phyloP scores from a whole-genome alignment of 2,888 invertebrate species.

The Drosophila ezoana region DNA sequence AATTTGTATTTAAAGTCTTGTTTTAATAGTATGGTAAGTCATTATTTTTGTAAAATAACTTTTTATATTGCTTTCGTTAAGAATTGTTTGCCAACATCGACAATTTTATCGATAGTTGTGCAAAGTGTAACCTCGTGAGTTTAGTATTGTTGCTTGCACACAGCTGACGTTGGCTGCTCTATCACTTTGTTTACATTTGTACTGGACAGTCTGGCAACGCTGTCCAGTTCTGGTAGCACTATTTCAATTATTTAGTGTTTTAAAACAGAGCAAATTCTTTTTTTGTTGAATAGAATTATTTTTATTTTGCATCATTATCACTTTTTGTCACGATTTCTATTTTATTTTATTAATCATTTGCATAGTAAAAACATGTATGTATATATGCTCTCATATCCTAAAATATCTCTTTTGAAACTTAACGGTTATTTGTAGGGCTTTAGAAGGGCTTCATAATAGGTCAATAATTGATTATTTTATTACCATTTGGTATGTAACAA shows the following conservation, averaged over 20 bases:
- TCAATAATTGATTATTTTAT: not conserved
- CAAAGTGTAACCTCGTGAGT: conserved; percentile 3
- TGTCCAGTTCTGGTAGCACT: not conserved
- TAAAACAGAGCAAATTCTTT: not conserved
- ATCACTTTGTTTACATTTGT: conserved; percentile 3
- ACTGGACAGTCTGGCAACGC: conserved; percentile 7
- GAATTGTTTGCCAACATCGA: not conserved
- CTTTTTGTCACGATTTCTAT: too few species aligned
- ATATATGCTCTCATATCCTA: too few species aligned
- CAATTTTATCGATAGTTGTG: conserved; percentile 22
- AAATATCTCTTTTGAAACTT: too few species aligned
- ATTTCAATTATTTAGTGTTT: not conserved
- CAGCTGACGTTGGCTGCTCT: conserved; percentile 16
- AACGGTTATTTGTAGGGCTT: too few species aligned
- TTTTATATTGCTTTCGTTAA: not conserved
- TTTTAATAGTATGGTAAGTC: not conserved
- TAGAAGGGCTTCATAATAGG: too few species aligned
- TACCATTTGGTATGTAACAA: not conserved
- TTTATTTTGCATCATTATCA: too few species aligned
- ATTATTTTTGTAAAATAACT: not conserved
- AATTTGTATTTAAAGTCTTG: not conserved
- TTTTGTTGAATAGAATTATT: too few species aligned
- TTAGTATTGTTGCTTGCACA: not conserved
- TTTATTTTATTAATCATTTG: too few species aligned
- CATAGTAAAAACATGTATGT: too few species aligned